A percentile compares a stretch with the other conserved stretches of the same genome.
These are phyloP conservation scores for Macroglossus sobrinus DNA, from an alignment of 2,113 vertebrate species.

Conservation along the genomic window DNA sequence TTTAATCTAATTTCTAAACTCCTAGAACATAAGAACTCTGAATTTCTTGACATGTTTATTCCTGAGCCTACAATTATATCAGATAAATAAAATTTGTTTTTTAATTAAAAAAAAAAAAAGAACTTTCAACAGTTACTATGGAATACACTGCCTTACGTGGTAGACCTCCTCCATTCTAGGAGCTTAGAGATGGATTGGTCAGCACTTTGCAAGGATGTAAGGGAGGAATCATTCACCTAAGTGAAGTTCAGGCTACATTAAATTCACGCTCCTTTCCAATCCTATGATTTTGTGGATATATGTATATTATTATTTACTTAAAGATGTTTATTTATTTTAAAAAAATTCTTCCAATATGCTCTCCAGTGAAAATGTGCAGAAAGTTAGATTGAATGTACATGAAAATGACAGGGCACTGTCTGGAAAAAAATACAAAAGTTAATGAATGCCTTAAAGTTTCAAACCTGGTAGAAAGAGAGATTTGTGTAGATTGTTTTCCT, in stretches of 20 bases:
- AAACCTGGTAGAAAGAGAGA: background rate
- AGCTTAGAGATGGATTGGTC: background rate
- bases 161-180: accelerated
- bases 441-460: background rate
- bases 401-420: background rate
- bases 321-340: background rate
- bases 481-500: background rate
- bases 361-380: background rate
- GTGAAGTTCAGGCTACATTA: background rate
- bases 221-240: background rate
- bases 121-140: background rate
- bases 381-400: background rate
- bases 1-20: slow-evolving; percentile 3
- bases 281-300: background rate
- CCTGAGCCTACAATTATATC: background rate
- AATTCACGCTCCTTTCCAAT: background rate
- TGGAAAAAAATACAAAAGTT: background rate
- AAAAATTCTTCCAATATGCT: background rate
- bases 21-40: background rate
- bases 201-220: background rate
- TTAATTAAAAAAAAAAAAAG: background rate
- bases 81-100: background rate
- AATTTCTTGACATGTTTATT: background rate
- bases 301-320: background rate
- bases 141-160: background rate